Conservation (phyloP, 2,888 invertebrate genomes). For the Apoda limacodes region DNA sequence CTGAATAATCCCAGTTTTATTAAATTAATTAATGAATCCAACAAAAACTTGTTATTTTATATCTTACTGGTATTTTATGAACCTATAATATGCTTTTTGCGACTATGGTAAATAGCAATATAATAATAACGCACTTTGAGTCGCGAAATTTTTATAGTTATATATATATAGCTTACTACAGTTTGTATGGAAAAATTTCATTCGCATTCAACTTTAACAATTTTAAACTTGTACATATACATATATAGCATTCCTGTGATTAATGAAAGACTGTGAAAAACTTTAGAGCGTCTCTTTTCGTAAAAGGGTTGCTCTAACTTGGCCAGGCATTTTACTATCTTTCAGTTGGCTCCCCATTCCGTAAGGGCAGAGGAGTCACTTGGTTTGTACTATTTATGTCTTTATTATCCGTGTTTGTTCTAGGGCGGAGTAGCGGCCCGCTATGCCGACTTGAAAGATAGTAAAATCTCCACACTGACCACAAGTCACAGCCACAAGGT, state of each 20-base stretch:
- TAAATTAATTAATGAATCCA: too few relatives aligned
- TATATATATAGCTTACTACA: conserved; percentile 7
- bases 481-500: conserved; percentile 92
- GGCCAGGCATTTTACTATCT: conserved; percentile 72
- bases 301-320: conserved; percentile 35
- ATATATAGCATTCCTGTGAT: too few relatives aligned
- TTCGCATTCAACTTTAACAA: too few relatives aligned
- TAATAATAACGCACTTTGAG: conserved; percentile 1
- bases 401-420: conserved; percentile 46
- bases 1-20: too few relatives aligned
- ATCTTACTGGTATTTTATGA: too few relatives aligned
- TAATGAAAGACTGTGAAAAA: too few relatives aligned
- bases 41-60: too few relatives aligned
- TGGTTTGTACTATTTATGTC: conserved; percentile 9
- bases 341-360: conserved; percentile 48
- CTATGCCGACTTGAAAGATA: conserved; percentile 90
- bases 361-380: conserved; percentile 30
- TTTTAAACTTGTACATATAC: too few relatives aligned
- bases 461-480: conserved; percentile 88
- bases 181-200: too few relatives aligned
- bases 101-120: too few relatives aligned
- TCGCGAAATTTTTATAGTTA: conserved; percentile 1
- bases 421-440: conserved; percentile 78
- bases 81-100: too few relatives aligned
- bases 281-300: conserved; percentile 28